A percentile compares a stretch with the other conserved stretches of the same genome.
phyloP scores from a whole-genome alignment of 2,888 invertebrate species.

The Zootermopsis nevadensis region DNA sequence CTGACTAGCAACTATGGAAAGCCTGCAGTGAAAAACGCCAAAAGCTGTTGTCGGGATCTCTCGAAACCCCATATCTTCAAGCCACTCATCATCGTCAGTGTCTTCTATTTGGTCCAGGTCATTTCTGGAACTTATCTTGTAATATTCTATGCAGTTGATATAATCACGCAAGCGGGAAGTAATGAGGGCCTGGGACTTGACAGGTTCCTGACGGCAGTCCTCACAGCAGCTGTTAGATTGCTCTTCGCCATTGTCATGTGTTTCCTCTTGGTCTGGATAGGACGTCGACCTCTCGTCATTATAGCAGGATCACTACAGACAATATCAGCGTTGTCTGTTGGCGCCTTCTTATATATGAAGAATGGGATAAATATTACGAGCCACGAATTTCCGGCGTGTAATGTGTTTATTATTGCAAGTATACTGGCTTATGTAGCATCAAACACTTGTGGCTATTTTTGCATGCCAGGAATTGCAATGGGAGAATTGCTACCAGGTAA shows the following conservation, averaged over 20 bases:
- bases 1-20: neutral
- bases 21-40: neutral
- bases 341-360: slow-evolving; percentile 64
- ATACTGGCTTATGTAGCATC: slow-evolving; percentile 78
- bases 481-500: slow-evolving; percentile 80
- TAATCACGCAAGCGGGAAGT: slow-evolving; percentile 62
- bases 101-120: slow-evolving; percentile 79
- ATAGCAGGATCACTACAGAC: slow-evolving; percentile 77
- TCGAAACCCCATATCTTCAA: slow-evolving; percentile 74
- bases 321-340: slow-evolving; percentile 71
- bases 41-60: slow-evolving; percentile 56
- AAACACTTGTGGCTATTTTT: slow-evolving; percentile 79
- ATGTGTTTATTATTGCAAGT: slow-evolving; percentile 63
- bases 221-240: slow-evolving; percentile 76
- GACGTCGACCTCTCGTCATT: slow-evolving; percentile 74
- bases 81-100: slow-evolving; percentile 77
- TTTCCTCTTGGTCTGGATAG: slow-evolving; percentile 71
- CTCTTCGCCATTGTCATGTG: slow-evolving; percentile 74
- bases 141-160: slow-evolving; percentile 83
- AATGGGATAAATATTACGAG: slow-evolving; percentile 53
- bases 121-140: slow-evolving; percentile 82
- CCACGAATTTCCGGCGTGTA: slow-evolving; percentile 54
- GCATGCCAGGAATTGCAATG: slow-evolving; percentile 79
- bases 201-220: slow-evolving; percentile 71
- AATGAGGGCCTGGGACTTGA: slow-evolving; percentile 12